Base-by-base conservation (phyloP, 2,797 vertebrate genomes). In the Odontamblyopus rebecca region DNA sequence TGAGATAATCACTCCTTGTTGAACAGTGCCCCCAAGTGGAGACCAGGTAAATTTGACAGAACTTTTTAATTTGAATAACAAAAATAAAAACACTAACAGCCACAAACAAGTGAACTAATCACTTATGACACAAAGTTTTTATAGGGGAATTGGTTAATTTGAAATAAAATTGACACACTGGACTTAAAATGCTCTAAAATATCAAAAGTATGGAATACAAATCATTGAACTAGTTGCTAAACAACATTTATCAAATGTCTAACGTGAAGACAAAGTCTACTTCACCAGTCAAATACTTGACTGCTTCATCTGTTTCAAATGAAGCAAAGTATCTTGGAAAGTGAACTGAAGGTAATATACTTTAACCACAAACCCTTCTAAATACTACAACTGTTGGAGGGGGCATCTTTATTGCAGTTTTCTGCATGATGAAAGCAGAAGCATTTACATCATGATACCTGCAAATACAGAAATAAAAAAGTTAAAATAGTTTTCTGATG, bases 371-470 rank as follows among this genome's bases (percentile, higher is more conserved):
- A 56, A 9, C 23, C 11, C n/a, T 54, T 57, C 1, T 3, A 23
- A 23, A n/a, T 56, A 57, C 54, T 57, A 26, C 9, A 57, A 57
- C 13, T 63, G 11, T 11, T 62, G 30, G 57, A 61, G 2, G 18
- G 12, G 19, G 23, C 32, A 9, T 4, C 30, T 26, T 63, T 38
- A 41, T 15, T 27, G 41, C 44, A 29, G 63, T 29, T 65, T 41
- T 64, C n/a, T 50, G 23, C 3, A 9, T 11, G 26, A 2, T 9
- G 29, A 26, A 29, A 30, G 29, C 29, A 19, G 32, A 9, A 16
- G n/a, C 6, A 11, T 51, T 86, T 79, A 88, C 73, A 78, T 83
- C 75, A 77, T 64, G 15, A 63, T n/a, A 75, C 84, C 89, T 89
- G 73, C 0, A 56, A 69, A 65, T 2, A 76, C 61, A 62, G 41